Percentiles rank a stretch among this genome's conserved stretches.
Conservation (phyloP, 2,888 invertebrate genomes). For the Polyommatus icarus region DNA sequence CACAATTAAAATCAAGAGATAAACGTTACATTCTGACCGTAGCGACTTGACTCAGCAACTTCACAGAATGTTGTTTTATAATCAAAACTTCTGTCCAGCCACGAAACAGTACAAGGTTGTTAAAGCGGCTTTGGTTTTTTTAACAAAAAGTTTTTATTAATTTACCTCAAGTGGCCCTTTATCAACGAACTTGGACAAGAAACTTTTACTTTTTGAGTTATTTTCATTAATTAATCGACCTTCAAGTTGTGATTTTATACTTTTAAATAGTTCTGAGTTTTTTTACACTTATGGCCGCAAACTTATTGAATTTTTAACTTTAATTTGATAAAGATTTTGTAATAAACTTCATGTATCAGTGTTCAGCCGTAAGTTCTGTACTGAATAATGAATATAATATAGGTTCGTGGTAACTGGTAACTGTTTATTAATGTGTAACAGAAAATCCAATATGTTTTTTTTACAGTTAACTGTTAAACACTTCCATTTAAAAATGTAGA, state of each 20-base stretch:
- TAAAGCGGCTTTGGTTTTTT: conserved; percentile 11
- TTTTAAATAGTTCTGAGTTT: not conserved
- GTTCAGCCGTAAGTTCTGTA: too few species aligned
- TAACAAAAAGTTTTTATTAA: conserved; percentile 24
- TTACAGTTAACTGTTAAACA: too few species aligned
- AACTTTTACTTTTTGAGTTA: not conserved
- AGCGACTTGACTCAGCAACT: not conserved
- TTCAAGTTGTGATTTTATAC: not conserved
- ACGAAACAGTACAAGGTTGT: conserved; percentile 13
- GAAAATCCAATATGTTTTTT: too few species aligned
- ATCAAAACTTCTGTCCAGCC: not conserved
- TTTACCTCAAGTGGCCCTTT: conserved; percentile 22
- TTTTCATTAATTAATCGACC: conserved; percentile 9
- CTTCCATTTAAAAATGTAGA: too few species aligned
- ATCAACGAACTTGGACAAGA: conserved; percentile 10
- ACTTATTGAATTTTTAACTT: too few species aligned
- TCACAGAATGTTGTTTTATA: conserved; percentile 6
- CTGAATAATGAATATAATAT: too few species aligned
- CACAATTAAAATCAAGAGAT: not conserved
- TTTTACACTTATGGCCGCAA: not conserved
- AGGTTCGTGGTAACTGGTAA: too few species aligned
- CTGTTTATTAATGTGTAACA: too few species aligned
- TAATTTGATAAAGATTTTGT: too few species aligned
- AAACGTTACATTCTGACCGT: not conserved
- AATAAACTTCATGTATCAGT: too few species aligned